Percentiles rank a stretch among this genome's conserved stretches.
These are phyloP conservation scores for Drosophila bifasciata DNA, from an alignment of 1,140 invertebrate species.

Conservation along the genomic window DNA sequence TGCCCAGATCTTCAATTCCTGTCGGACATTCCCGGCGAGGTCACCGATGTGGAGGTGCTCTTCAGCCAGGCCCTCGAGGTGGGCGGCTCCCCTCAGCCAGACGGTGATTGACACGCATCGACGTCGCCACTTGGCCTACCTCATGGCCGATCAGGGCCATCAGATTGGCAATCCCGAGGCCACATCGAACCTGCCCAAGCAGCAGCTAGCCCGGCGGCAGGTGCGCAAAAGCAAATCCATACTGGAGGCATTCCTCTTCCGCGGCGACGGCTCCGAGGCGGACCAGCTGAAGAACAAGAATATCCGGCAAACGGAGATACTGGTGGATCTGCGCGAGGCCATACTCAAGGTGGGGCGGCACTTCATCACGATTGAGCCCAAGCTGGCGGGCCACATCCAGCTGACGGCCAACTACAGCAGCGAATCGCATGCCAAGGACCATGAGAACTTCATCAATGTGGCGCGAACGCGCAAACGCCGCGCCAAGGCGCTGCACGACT, in stretches of 20 bases:
- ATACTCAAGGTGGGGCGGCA: conserved; percentile 88
- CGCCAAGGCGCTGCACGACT: conserved; percentile 95
- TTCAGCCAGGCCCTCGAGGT: conserved; percentile 86
- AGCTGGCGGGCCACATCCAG: conserved; percentile 87
- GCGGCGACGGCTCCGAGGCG: conserved; percentile 88
- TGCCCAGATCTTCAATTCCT: conserved; percentile 98
- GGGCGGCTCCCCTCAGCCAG: conserved; percentile 91
- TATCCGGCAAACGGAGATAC: conserved; percentile 96
- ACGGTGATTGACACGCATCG: conserved; percentile 95
- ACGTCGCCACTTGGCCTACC: conserved; percentile 95
- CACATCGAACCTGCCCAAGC: conserved; percentile 95
- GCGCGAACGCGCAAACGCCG: conserved; percentile 93
- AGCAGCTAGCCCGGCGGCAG: conserved; percentile 92
- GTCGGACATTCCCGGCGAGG: conserved; percentile 96
- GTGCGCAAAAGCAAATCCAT: conserved; percentile 96
- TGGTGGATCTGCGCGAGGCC: conserved; percentile 98
- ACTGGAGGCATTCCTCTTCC: conserved; percentile 94
- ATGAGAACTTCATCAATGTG: conserved; percentile 96
- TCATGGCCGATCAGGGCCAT: conserved; percentile 97
- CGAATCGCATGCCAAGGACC: conserved; percentile 97
- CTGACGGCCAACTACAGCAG: conserved; percentile 97
- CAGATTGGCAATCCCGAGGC: conserved; percentile 95
- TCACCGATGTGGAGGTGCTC: conserved; percentile 93
- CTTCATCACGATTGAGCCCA: conserved; percentile 83
- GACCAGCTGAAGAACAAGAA: conserved; percentile 96